phyloP scores from a whole-genome alignment of 2,113 vertebrate genomes.

The Aldabrachelys gigantea region DNA sequence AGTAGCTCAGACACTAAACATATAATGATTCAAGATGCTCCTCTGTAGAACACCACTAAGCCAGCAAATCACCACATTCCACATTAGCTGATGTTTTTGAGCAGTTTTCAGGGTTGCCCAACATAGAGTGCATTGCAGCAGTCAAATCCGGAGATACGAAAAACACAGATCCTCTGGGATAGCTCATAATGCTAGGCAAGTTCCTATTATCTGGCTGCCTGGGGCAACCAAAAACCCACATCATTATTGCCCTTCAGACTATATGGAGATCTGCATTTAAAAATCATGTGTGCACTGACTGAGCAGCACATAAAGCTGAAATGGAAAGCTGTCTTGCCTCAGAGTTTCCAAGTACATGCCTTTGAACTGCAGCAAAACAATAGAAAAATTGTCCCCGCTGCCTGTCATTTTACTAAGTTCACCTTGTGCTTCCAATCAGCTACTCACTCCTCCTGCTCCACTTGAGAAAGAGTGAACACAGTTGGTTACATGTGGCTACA shows the following conservation, averaged over 20 bases:
- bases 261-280: slow-evolving; percentile 63
- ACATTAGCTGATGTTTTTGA: background rate
- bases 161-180: slow-evolving; percentile 50
- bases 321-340: slow-evolving; percentile 55
- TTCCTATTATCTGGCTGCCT: slow-evolving; percentile 70
- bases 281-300: slow-evolving; percentile 14
- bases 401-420: background rate
- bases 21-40: background rate
- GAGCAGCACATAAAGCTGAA: slow-evolving; percentile 54
- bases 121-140: slow-evolving; percentile 16
- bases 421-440: background rate
- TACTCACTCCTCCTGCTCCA: background rate
- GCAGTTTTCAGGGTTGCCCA: background rate
- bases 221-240: slow-evolving; percentile 62
- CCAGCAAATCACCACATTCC: background rate
- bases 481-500: background rate
- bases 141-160: slow-evolving; percentile 43
- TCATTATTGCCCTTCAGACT: slow-evolving; percentile 70
- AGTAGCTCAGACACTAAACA: background rate
- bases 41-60: rapidly evolving
- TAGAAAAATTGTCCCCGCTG: background rate
- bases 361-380: slow-evolving; percentile 32
- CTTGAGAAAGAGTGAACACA: background rate
- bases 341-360: slow-evolving; percentile 29
- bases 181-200: slow-evolving; percentile 55